Conservation (phyloP, 2,888 invertebrate species). For the Meganola albula region DNA sequence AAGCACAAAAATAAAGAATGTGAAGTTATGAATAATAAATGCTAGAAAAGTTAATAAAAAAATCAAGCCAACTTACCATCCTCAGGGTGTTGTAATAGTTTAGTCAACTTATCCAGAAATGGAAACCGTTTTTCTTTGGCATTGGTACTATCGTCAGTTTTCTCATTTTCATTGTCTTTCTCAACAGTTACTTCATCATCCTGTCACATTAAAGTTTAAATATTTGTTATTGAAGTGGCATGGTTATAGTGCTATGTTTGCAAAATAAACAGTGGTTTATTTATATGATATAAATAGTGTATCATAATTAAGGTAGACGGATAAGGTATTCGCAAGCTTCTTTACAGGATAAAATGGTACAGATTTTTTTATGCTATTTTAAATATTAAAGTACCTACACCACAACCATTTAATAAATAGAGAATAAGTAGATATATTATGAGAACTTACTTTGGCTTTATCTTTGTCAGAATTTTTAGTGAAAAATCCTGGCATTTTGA, state of each 20-base stretch:
- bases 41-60: background rate
- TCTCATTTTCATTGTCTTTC: slow-evolving; percentile 57
- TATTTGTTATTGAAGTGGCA: too few species aligned
- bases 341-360: too few species aligned
- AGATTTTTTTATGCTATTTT: too few species aligned
- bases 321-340: too few species aligned
- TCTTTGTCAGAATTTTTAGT: slow-evolving; percentile 86
- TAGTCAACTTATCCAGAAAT: slow-evolving; percentile 61
- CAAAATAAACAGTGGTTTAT: too few species aligned
- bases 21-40: background rate
- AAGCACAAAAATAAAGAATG: too few species aligned
- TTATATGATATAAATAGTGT: too few species aligned
- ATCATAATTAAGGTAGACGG: too few species aligned
- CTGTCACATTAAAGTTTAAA: slow-evolving; percentile 33
- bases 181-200: slow-evolving; percentile 60
- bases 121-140: slow-evolving; percentile 55
- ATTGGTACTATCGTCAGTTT: slow-evolving; percentile 54
- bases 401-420: too few species aligned
- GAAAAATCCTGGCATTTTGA: slow-evolving; percentile 92
- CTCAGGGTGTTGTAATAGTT: slow-evolving; percentile 54
- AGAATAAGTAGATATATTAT: too few species aligned
- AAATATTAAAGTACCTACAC: too few species aligned
- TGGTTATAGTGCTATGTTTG: too few species aligned
- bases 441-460: slow-evolving; percentile 82
- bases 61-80: slow-evolving; percentile 38